Percentiles rank a stretch among this genome's conserved stretches.
These are phyloP conservation scores for Sitta europaea DNA, from an alignment of 2,113 vertebrate genomes.

Conservation along the genomic window DNA sequence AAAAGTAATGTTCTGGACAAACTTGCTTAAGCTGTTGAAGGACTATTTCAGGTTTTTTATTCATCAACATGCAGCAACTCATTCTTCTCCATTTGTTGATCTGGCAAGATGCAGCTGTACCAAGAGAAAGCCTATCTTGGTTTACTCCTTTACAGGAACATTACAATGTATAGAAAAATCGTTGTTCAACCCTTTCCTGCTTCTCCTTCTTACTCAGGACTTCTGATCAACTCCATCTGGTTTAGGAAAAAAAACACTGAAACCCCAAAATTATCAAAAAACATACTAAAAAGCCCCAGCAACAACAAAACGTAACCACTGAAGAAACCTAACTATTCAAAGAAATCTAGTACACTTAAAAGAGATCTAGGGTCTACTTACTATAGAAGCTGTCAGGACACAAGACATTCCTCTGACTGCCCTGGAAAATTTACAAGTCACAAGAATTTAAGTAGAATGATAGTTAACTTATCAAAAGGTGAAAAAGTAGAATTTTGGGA, in stretches of 20 bases:
- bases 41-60: neutral
- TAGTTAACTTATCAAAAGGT: too few relatives aligned
- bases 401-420: too few relatives aligned
- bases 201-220: neutral
- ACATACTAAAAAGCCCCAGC: neutral
- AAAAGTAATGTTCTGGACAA: neutral
- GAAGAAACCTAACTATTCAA: neutral
- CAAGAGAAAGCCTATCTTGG: neutral
- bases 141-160: neutral
- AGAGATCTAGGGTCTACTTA: neutral
- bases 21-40: neutral
- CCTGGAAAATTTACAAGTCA: too few relatives aligned
- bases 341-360: neutral
- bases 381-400: too few relatives aligned
- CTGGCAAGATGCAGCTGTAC: neutral
- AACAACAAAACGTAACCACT: neutral
- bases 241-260: neutral
- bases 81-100: neutral
- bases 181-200: neutral
- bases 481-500: too few relatives aligned
- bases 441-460: too few relatives aligned
- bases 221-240: neutral
- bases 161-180: neutral
- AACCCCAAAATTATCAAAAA: neutral
- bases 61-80: neutral